Base-by-base conservation (phyloP, 2,888 invertebrate genomes). In the Apodemia mormo region DNA sequence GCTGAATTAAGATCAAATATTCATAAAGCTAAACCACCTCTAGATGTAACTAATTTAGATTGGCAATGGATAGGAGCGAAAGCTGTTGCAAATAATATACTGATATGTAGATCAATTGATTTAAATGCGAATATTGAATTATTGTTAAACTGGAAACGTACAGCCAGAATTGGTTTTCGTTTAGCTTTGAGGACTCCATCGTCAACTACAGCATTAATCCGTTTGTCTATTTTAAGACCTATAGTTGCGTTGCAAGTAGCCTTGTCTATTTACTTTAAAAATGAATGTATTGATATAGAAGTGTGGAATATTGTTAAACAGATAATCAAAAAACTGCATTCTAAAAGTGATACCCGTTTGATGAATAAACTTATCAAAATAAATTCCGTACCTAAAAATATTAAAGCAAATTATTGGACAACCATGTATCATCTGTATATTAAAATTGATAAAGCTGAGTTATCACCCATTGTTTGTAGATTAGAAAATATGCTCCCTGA, bases 291-390 rank as follows among this genome's bases (percentile, higher is more conserved):
- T 1, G 79, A 85, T 67, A 61, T 30, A 14, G 66, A 70, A 49
- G 71, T 87, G n/a, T 89, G 88, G 88, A 71, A 79, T n/a, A 75
- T 78, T 8, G 71, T 85, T 9, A 84, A 84, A 72, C 76, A 79
- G 1, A 43, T 82, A 0, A 74, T 89, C 7, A 45, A 69, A n/a
- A 75, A 75, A 10, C 68, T 82, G 9, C 76, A 84, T 49, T 22
- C 80, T 22, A 58, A 73, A 29, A 75, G 72, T 8, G 49, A 68
- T 30, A 68, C 40, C 10, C 58, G 69, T 9, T 29, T 58, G 61
- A 69, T 76, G 71, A 3, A 68, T 5, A 66, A 52, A 40, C 56
- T 75, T 10, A 66, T 64, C 33, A 72, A 82, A 2, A 69, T 76
- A 0, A 66, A 78, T 3, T 71, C 70, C 29, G 73, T 87, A 3